Base-by-base conservation (phyloP, 37 sponge, comb jelly and placozoan species). In the Bolinopsis microptera region DNA sequence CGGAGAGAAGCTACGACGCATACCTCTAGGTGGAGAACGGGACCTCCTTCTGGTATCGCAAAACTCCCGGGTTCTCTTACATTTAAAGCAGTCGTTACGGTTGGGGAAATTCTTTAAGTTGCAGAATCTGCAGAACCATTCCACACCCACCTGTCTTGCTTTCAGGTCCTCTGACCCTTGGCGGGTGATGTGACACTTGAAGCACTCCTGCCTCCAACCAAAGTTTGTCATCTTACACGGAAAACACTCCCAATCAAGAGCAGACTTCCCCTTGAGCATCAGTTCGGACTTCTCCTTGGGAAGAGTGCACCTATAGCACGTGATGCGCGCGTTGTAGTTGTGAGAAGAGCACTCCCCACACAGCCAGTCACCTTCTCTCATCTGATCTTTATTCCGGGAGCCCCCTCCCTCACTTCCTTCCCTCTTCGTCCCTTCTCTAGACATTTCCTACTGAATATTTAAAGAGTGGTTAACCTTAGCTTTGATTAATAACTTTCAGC, bases 201-300 rank as follows among this genome's bases (percentile, higher is more conserved):
- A 86, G 30, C 90, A 86, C 61, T 86, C 90, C 5, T 41, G 28
- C 39, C 90, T 13, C 61, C 41, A 86, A 21, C 36, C 32, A 40
- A 86, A 86, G 61, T 86, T 86, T 40, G 90, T 33, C 8, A 38
- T 38, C 27, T 86, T 86, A 27, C 90, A 86, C 61, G 18, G 36
- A 86, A 86, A 86, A 41, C 90, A 86, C 41, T 41, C 61, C 90
- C 90, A 86, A n/a, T 86, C 90, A 1, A 86, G 90, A 0, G 90
- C 90, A 39, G 90, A 28, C 48, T 86, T 86, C 25, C 90, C 90
- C 26, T 39, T 86, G 30, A 22, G 41, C 90, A 39, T 86, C 25
- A 86, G 48, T 38, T 86, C 90, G 27, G 90, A 86, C 36, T 38
- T 2, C 13, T 86, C 61, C 61, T 86, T 86, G 41, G 90, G 35